Evolutionary conservation across 2,888 invertebrate genomes (phyloP).

Genomic region (Pachliopta kotzebuea): DNA sequence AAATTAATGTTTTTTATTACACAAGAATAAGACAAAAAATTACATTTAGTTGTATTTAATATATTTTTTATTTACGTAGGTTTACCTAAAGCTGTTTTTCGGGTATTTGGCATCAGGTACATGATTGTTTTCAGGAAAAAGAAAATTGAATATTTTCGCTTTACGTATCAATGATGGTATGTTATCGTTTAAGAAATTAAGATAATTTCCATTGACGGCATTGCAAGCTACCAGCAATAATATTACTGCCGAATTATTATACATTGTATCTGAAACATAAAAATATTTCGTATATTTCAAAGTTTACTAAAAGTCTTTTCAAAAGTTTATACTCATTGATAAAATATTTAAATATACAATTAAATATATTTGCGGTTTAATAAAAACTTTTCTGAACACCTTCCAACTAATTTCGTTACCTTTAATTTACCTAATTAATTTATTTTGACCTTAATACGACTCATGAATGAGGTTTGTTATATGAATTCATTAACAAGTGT

Average conservation of each 20-base stretch:
- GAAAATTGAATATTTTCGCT: conserved; percentile 30
- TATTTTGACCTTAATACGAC: too few species aligned
- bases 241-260: conserved; percentile 32
- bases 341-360: too few species aligned
- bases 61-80: background rate
- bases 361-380: too few species aligned
- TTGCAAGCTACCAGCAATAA: conserved; percentile 40
- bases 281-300: background rate
- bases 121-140: conserved; percentile 11
- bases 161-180: conserved; percentile 36
- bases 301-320: too few species aligned
- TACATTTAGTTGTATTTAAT: background rate
- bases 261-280: conserved; percentile 53
- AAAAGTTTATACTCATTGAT: too few species aligned
- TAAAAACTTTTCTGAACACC: too few species aligned
- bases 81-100: conserved; percentile 46
- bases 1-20: too few species aligned
- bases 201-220: conserved; percentile 38
- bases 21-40: background rate
- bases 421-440: too few species aligned
- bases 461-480: too few species aligned
- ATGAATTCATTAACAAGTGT: too few species aligned
- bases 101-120: conserved; percentile 47
- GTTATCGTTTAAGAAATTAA: conserved; percentile 33
- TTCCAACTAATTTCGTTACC: too few species aligned